phyloP scores from a whole-genome alignment of 64 coral and sea anemone species.

The Trachythela sp. region DNA sequence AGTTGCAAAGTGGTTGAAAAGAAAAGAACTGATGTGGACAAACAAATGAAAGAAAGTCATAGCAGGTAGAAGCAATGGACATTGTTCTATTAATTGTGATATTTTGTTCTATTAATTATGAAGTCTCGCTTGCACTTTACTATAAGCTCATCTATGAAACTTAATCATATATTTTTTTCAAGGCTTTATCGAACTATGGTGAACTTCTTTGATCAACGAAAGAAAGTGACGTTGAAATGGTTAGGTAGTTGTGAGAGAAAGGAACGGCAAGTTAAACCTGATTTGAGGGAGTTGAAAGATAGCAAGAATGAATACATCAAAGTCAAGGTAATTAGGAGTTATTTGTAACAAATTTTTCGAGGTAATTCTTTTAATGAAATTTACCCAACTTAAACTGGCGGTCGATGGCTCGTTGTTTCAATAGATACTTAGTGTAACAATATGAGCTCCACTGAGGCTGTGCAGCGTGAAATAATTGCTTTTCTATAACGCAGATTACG shows the following conservation, averaged over 20 bases:
- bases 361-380: no score
- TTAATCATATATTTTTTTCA: neutral
- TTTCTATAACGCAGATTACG: no score
- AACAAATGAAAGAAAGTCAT: conserved; percentile 12
- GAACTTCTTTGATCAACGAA: conserved; percentile 3
- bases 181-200: conserved; percentile 20
- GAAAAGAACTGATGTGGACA: neutral
- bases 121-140: no score
- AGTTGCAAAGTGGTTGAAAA: neutral
- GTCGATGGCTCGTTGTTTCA: no score
- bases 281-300: neutral
- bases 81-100: neutral
- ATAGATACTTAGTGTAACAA: no score
- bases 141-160: no score
- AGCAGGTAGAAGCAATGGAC: neutral
- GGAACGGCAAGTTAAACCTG: neutral
- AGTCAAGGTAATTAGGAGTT: neutral
- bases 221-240: conserved; percentile 21
- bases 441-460: no score
- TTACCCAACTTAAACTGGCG: no score
- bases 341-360: neutral
- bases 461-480: no score
- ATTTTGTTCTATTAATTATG: neutral
- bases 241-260: neutral
- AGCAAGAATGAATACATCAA: neutral